Evolutionary conservation across 2,113 vertebrate genomes (phyloP).

Genomic region (Cyphotilapia sp.): DNA sequence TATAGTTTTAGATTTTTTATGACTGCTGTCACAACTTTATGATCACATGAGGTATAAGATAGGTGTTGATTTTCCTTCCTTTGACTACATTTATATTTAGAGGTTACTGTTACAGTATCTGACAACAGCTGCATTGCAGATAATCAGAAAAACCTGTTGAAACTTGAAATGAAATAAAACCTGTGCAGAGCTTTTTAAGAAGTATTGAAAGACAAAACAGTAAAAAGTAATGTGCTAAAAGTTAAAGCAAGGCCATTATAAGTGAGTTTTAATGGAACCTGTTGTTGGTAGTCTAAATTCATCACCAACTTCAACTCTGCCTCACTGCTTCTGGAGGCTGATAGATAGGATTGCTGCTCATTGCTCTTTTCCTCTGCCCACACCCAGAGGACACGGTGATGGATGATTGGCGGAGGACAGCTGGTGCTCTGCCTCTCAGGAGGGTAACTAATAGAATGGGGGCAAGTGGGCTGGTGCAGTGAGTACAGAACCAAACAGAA

Average conservation of each 20-base stretch:
- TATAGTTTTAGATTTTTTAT: background rate
- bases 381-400: conserved; percentile 40
- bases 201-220: background rate
- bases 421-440: conserved; percentile 37
- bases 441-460: conserved; percentile 26
- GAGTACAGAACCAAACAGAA: background rate
- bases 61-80: background rate
- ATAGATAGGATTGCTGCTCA: conserved; percentile 34
- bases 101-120: background rate
- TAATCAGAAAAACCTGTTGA: background rate
- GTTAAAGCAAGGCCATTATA: background rate
- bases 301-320: conserved; percentile 13
- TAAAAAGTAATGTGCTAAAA: background rate
- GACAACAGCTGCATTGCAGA: background rate
- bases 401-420: conserved; percentile 42
- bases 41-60: background rate
- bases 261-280: conserved; percentile 10
- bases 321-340: conserved; percentile 10
- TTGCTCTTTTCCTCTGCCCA: conserved; percentile 15
- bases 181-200: background rate
- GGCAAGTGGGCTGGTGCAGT: conserved; percentile 8
- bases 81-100: background rate
- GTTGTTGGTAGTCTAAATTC: conserved; percentile 21
- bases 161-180: background rate
- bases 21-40: background rate